Evolutionary conservation across 2,888 invertebrate genomes (phyloP).

Genomic region (Stictocephala bisonia): DNA sequence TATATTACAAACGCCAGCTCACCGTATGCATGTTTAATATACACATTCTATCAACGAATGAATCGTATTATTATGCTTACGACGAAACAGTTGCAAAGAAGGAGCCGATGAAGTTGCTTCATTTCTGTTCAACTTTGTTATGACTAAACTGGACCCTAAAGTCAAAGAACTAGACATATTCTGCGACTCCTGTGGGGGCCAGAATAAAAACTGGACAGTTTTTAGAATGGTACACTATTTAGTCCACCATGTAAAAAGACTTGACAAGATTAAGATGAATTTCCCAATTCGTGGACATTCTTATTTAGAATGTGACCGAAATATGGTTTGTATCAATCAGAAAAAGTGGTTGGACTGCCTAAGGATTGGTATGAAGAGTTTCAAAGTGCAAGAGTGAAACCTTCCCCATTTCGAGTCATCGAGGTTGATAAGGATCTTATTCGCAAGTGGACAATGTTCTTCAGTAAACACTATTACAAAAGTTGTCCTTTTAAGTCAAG

Average conservation of each 20-base stretch:
- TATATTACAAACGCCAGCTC: constrained; percentile 41
- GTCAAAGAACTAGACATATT: constrained; percentile 20
- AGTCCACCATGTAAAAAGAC: neutral
- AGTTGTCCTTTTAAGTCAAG: constrained; percentile 7
- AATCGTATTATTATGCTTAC: constrained; percentile 14
- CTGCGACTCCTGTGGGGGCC: constrained; percentile 39
- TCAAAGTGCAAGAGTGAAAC: constrained; percentile 3
- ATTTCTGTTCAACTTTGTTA: constrained; percentile 16
- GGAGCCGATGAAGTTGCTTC: constrained; percentile 39
- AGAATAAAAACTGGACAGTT: constrained; percentile 40
- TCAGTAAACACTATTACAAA: neutral
- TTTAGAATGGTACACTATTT: constrained; percentile 17
- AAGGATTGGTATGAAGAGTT: constrained; percentile 21
- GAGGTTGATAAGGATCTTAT: neutral
- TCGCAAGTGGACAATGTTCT: neutral
- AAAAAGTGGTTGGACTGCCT: constrained; percentile 10
- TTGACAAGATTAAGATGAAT: constrained; percentile 3
- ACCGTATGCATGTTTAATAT: constrained; percentile 19
- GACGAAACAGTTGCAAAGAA: constrained; percentile 32
- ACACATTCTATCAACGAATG: constrained; percentile 8
- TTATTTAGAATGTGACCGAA: constrained; percentile 34
- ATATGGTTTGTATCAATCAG: constrained; percentile 34
- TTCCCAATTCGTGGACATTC: constrained; percentile 35
- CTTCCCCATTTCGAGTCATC: constrained; percentile 1
- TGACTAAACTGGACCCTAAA: neutral